These are phyloP conservation scores for Climacteris rufus DNA, from an alignment of 2,113 vertebrate species.

Conservation along the genomic window DNA sequence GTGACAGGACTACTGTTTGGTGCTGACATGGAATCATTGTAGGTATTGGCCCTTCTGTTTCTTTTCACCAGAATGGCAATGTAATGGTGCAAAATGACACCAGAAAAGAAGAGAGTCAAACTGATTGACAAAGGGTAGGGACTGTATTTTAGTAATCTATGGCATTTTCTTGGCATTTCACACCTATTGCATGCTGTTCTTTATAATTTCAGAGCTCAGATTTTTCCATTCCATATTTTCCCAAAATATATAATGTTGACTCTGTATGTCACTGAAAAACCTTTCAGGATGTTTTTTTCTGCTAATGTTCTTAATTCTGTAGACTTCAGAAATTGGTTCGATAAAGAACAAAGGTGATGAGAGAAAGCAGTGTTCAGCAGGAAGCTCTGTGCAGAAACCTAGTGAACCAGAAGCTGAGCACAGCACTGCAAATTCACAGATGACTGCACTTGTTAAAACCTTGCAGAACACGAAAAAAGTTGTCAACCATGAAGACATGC, in stretches of 20 bases:
- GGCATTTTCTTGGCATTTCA: background rate
- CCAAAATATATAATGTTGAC: background rate
- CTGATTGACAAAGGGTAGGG: background rate
- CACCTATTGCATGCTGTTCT: background rate
- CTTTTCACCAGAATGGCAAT: background rate
- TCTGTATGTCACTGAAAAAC: background rate
- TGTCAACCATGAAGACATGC: slow-evolving; percentile 84
- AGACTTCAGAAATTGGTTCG: slow-evolving; percentile 83
- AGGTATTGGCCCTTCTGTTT: background rate
- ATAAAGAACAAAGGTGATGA: slow-evolving; percentile 80
- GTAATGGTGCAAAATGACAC: background rate
- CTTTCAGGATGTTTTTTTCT: background rate
- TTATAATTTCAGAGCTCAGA: background rate
- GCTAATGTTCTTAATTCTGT: slow-evolving; percentile 8
- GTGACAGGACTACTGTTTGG: background rate
- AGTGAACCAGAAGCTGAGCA: slow-evolving; percentile 73
- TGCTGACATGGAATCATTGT: background rate
- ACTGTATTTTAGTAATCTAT: background rate
- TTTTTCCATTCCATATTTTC: background rate
- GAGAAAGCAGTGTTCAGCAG: slow-evolving; percentile 69
- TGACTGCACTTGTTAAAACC: slow-evolving; percentile 71
- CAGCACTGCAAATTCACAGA: slow-evolving; percentile 72
- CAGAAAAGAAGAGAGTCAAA: background rate
- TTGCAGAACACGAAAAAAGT: slow-evolving; percentile 72
- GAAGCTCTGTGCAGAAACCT: slow-evolving; percentile 69